These are phyloP conservation scores for Sebastes kiyomatsui DNA, from an alignment of 2,797 vertebrate genomes.

Conservation along the genomic window DNA sequence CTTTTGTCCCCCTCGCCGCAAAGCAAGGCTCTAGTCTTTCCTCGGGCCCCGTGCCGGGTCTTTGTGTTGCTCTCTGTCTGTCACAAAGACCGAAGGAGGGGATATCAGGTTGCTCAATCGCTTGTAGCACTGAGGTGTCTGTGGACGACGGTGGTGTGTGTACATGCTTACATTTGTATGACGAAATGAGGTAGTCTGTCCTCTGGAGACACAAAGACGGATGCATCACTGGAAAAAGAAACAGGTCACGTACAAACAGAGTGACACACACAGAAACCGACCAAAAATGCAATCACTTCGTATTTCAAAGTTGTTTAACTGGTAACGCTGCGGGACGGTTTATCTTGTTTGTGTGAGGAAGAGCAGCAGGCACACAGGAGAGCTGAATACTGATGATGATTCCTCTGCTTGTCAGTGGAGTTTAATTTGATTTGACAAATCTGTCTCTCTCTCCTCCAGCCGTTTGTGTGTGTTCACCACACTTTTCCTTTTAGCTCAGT, in stretches of 20 bases:
- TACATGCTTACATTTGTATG: background rate
- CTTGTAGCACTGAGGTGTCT: slow-evolving; percentile 6
- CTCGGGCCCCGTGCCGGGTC: slow-evolving; percentile 27
- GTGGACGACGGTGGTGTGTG: background rate
- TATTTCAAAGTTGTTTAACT: slow-evolving; percentile 34
- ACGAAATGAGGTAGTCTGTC: slow-evolving; percentile 6
- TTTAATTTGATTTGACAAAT: slow-evolving; percentile 58
- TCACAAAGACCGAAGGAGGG: slow-evolving; percentile 10
- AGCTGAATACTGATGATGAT: slow-evolving; percentile 12
- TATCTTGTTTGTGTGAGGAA: slow-evolving; percentile 14
- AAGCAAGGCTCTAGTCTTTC: slow-evolving; percentile 62
- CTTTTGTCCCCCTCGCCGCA: slow-evolving; percentile 34
- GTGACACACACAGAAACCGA: background rate
- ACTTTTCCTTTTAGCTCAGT: slow-evolving; percentile 5
- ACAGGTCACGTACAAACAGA: background rate
- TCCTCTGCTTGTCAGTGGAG: slow-evolving; percentile 25
- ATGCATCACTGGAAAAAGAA: slow-evolving; percentile 6
- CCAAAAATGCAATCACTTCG: background rate
- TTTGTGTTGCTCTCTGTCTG: slow-evolving; percentile 41
- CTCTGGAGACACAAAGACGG: slow-evolving; percentile 36
- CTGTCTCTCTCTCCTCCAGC: slow-evolving; percentile 13
- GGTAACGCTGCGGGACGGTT: background rate
- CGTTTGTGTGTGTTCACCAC: background rate
- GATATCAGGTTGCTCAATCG: slow-evolving; percentile 44
- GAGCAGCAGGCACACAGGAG: background rate